phyloP scores from a whole-genome alignment of 2,797 vertebrate genomes.

The Hydrolagus colliei region DNA sequence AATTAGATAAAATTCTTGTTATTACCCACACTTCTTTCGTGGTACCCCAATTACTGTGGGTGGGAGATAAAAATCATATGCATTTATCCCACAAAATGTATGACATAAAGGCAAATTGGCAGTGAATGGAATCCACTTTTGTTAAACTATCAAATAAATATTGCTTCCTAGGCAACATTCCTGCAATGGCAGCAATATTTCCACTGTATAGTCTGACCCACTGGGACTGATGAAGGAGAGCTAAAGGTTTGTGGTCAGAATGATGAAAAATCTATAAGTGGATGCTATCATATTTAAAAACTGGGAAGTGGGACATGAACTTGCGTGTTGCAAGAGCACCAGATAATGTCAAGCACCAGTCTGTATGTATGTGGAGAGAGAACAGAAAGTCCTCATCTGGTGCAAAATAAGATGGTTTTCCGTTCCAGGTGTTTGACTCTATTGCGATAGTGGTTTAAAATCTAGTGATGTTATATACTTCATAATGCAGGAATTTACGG shows the following conservation, averaged over 20 bases:
- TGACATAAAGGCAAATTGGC: background rate
- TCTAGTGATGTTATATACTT: background rate
- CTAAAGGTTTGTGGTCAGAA: constrained; percentile 11
- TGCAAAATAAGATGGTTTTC: background rate
- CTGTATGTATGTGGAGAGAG: background rate
- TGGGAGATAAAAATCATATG: background rate
- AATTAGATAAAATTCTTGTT: too few relatives aligned
- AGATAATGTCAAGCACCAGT: constrained; percentile 1
- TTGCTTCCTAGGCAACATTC: background rate
- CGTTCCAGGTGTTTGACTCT: background rate
- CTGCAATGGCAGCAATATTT: background rate
- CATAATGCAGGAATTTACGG: background rate
- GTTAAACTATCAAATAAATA: background rate
- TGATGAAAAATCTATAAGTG: constrained; percentile 21
- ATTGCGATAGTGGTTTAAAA: background rate
- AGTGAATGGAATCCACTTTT: background rate
- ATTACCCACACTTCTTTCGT: too few relatives aligned
- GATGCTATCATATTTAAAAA: constrained; percentile 3
- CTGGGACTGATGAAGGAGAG: background rate
- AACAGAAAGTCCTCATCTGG: constrained; percentile 13
- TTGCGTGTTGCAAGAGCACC: constrained; percentile 14
- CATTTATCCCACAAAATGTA: background rate
- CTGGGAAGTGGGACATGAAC: constrained; percentile 6
- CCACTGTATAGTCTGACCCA: background rate
- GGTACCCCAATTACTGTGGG: too few relatives aligned